Base-by-base conservation (phyloP, 2,888 invertebrate genomes). In the Zeuzera pyrina region DNA sequence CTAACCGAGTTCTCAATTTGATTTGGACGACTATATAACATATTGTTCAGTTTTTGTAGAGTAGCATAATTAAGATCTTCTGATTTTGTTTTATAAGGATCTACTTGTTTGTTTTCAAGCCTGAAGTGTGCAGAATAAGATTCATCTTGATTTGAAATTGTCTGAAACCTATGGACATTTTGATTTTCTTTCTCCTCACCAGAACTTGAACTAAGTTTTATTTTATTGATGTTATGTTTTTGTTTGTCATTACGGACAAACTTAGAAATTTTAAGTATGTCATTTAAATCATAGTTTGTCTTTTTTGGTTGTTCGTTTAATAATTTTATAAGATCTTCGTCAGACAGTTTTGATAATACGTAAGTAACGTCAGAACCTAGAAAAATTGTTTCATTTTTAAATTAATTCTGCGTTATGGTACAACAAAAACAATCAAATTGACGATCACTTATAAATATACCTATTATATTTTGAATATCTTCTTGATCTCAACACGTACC, bases 261-360 rank as follows among this genome's bases (percentile, higher is more conserved):
- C n/a, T n/a, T n/a, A n/a, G n/a, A n/a, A n/a, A 70, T 44, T 39
- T 61, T 60, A 2, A 69, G 44, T 33, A 73, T 45, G 42, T 79
- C 73, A 15, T 60, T 64, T 24, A 71, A 39, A 44, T 63, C 59
- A 39, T 67, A 77, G 42, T 64, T 62, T 28, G 43, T 54, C 42
- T 63, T 71, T 28, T 56, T 57, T 2, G 76, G 70, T 43, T 70
- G 63, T 13, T 62, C 55, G 19, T 56, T 67, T 23, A 81, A 51
- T 24, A 81, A 45, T 37, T 64, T 66, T 21, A 79, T 43, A 8
- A 81, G 56, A 30, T 77, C 72, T 25, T 64, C 55, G 33, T 81
- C 76, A 6, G 73, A 60, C 39, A 81, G 49, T 45, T 77, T 78
- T 2, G 81, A 76, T 26, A 81, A 56, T 30, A 79, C 41, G 43